A percentile compares a stretch with the other conserved stretches of the same genome.
Conservation (phyloP, 1,140 invertebrate species). For the Oncopeltus fasciatus region DNA sequence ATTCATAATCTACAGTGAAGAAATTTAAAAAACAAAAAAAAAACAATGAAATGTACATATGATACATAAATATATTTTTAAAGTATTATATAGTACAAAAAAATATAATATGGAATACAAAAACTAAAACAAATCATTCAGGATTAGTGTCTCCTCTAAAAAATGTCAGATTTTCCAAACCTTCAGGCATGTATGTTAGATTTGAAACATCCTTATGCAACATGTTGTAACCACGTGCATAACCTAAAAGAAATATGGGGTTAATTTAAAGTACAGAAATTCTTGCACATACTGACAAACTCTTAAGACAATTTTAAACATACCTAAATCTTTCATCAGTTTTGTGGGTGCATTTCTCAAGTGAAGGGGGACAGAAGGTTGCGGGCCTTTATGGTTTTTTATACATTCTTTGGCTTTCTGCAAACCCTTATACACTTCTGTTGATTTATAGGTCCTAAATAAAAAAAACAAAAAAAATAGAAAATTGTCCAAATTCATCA, state of each 20-base stretch:
- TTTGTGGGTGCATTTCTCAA: slow-evolving; percentile 65
- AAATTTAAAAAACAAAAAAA: no score
- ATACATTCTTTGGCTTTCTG: slow-evolving; percentile 43
- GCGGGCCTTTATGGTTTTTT: slow-evolving; percentile 45
- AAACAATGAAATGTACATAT: no score
- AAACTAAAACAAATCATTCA: no score
- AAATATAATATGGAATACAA: no score
- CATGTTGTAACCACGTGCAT: slow-evolving; percentile 46
- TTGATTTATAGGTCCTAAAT: slow-evolving; percentile 52
- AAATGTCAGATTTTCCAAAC: slow-evolving; percentile 46
- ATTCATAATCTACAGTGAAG: no score
- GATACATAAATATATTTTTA: no score
- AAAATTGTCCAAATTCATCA: no score
- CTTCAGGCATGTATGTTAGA: slow-evolving; percentile 50
- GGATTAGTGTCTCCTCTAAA: no score
- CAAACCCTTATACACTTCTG: slow-evolving; percentile 51
- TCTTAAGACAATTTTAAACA: no score
- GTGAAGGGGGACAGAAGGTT: slow-evolving; percentile 57
- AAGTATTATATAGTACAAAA: no score
- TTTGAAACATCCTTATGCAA: slow-evolving; percentile 38
- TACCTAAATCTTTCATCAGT: slow-evolving; percentile 61
- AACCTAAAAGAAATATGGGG: slow-evolving; percentile 37
- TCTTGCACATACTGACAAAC: no score
- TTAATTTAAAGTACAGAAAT: not conserved
- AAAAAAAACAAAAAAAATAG: no score